A percentile compares a stretch with the other conserved stretches of the same genome.
These are phyloP conservation scores for Channa maculata DNA, from an alignment of 2,113 vertebrate species.

Conservation along the genomic window DNA sequence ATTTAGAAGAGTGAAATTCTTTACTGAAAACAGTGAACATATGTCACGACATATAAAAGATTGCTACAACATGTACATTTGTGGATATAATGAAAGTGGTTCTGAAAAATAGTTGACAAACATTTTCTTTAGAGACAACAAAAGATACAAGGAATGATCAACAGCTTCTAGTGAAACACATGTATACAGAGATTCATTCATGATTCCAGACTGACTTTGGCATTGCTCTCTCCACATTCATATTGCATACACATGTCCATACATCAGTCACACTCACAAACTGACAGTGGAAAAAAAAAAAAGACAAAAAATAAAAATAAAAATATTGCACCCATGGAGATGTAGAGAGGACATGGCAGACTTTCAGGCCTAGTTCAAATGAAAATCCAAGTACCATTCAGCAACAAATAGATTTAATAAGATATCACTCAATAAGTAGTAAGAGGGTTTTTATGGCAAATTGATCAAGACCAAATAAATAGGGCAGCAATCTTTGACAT, in stretches of 20 bases:
- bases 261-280: conserved; percentile 69
- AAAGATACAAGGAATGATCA: conserved; percentile 48
- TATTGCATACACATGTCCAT: conserved; percentile 68
- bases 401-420: neutral
- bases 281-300: conserved; percentile 47
- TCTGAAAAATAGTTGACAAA: conserved; percentile 27
- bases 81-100: conserved; percentile 44
- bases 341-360: conserved; percentile 64
- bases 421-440: too few species aligned
- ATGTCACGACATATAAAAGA: conserved; percentile 29
- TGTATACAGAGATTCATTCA: conserved; percentile 60
- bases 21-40: conserved; percentile 62
- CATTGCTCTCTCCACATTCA: conserved; percentile 63
- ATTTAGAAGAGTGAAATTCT: conserved; percentile 25
- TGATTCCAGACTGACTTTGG: conserved; percentile 61
- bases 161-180: conserved; percentile 62
- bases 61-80: conserved; percentile 45
- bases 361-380: conserved; percentile 30
- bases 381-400: conserved; percentile 63
- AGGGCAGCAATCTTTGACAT: neutral
- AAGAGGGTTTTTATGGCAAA: neutral
- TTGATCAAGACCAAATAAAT: neutral
- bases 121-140: conserved; percentile 38
- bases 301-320: neutral
- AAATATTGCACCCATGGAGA: conserved; percentile 64